phyloP scores from a whole-genome alignment of 23 tunicate species.

The Ciona savignyi region DNA sequence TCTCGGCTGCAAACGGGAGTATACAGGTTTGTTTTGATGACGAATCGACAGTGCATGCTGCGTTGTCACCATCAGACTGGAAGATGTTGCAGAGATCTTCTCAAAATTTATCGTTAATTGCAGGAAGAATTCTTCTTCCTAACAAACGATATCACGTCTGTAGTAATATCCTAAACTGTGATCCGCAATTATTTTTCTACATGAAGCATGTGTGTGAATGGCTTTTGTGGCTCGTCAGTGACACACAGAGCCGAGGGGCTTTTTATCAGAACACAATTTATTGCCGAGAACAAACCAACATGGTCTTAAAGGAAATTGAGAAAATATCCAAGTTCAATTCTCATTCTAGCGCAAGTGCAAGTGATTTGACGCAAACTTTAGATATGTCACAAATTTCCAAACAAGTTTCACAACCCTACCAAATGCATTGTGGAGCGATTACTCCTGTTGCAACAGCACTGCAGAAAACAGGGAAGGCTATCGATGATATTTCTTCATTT shows the following conservation, averaged over 20 bases:
- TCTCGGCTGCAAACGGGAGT: conserved; percentile 45
- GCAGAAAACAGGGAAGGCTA: conserved; percentile 28
- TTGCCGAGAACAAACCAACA: conserved; percentile 25
- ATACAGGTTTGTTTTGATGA: conserved; percentile 48
- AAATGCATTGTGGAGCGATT: too few species aligned
- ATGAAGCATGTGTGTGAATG: conserved; percentile 52
- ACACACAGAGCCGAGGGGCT: conserved; percentile 6
- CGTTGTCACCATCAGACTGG: neutral
- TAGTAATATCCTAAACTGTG: conserved; percentile 1
- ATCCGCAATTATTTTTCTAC: conserved; percentile 11
- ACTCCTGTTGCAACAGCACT: conserved; percentile 18
- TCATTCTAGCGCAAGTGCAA: neutral
- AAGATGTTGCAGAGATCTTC: neutral
- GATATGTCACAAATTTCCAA: neutral
- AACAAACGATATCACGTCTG: conserved; percentile 24
- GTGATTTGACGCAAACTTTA: neutral
- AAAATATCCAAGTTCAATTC: conserved; percentile 44
- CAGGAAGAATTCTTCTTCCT: conserved; percentile 33
- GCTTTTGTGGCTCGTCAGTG: conserved; percentile 45
- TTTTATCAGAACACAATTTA: conserved; percentile 59
- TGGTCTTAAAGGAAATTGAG: conserved; percentile 42
- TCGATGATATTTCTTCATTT: conserved; percentile 34
- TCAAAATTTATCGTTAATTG: neutral
- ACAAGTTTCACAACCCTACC: neutral
- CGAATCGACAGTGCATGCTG: conserved; percentile 40